phyloP scores from a whole-genome alignment of 2,797 vertebrate species.

The Gymnoscopelus microlampas region DNA sequence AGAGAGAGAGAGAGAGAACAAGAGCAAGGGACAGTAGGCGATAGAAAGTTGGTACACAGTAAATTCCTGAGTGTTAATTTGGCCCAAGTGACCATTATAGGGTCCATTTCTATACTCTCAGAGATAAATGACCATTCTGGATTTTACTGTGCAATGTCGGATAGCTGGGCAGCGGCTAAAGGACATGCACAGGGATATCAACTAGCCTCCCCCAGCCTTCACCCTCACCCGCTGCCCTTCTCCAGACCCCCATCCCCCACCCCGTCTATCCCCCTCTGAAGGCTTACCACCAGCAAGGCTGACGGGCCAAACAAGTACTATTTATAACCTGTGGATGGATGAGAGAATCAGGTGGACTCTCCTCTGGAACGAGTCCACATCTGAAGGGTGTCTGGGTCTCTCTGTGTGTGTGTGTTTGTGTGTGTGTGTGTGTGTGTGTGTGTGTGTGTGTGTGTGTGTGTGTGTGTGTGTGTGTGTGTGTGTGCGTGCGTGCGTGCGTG shows the following conservation, averaged over 20 bases:
- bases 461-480: conserved; percentile 33
- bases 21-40: conserved; percentile 23
- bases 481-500: conserved; percentile 29
- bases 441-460: conserved; percentile 28
- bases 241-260: conserved; percentile 27
- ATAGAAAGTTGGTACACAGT: conserved; percentile 55
- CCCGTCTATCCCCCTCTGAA: conserved; percentile 54
- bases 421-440: conserved; percentile 29
- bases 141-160: conserved; percentile 9
- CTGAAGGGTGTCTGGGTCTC: conserved; percentile 52
- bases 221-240: conserved; percentile 28
- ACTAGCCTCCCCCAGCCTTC: conserved; percentile 65
- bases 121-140: too few species aligned
- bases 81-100: too few species aligned
- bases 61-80: too few species aligned
- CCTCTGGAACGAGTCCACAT: conserved; percentile 64
- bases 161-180: conserved; percentile 58
- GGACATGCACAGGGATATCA: conserved; percentile 70
- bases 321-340: conserved; percentile 85
- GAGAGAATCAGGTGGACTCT: conserved; percentile 81
- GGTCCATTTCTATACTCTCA: too few species aligned
- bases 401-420: conserved; percentile 29
- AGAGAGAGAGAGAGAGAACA: conserved; percentile 3
- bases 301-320: conserved; percentile 74
- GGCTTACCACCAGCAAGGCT: conserved; percentile 66